These are phyloP conservation scores for Dendrocincla tyrannina DNA, from an alignment of 2,797 vertebrate species.

Conservation along the genomic window DNA sequence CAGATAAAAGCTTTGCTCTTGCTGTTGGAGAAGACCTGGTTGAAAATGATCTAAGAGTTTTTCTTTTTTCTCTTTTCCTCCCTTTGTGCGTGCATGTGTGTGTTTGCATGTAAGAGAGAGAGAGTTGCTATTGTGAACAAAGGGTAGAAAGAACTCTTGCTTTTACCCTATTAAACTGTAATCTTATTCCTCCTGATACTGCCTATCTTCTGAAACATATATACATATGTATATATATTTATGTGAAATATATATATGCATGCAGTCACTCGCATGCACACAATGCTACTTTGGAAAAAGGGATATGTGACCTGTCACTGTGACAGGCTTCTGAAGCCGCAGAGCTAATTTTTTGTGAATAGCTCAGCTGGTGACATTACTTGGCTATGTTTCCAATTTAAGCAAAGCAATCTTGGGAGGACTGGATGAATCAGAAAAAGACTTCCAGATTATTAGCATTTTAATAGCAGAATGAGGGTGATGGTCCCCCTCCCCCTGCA, in stretches of 20 bases:
- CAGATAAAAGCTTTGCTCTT: conserved; percentile 38
- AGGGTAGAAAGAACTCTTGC: not conserved
- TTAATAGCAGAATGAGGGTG: not conserved
- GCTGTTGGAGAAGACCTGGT: not conserved
- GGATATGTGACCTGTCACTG: not conserved
- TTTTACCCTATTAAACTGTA: not conserved
- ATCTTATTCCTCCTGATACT: not conserved
- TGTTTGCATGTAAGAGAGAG: not conserved
- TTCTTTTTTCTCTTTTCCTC: not conserved
- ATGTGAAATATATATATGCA: not conserved
- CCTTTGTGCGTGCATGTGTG: not conserved
- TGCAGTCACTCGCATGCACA: not conserved
- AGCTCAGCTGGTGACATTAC: conserved; percentile 14
- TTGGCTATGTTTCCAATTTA: conserved; percentile 32
- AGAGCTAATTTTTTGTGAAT: not conserved
- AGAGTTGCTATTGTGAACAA: conserved; percentile 48
- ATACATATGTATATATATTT: not conserved
- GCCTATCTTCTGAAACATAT: not conserved
- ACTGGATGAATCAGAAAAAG: conserved; percentile 1
- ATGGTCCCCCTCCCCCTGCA: not conserved
- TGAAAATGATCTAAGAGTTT: conserved; percentile 10
- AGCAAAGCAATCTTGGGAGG: conserved; percentile 35
- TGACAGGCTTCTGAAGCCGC: not conserved
- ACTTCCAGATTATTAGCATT: conserved; percentile 18
- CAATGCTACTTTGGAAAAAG: not conserved